phyloP scores from a whole-genome alignment of 2,888 invertebrate species.

The Drosophila phalerata region DNA sequence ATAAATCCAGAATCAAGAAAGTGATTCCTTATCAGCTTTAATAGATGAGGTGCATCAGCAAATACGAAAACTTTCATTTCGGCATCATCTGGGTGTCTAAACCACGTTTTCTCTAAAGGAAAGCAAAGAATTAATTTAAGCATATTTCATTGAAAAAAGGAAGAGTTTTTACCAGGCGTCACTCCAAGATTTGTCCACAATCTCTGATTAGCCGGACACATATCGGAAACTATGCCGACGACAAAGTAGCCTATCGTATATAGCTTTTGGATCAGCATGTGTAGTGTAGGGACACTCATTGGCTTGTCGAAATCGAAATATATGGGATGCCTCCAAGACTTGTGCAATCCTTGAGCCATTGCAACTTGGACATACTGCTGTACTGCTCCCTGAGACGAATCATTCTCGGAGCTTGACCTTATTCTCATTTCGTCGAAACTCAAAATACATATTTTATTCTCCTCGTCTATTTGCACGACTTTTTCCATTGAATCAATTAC shows the following conservation, averaged over 20 bases:
- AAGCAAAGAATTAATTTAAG: too few species aligned
- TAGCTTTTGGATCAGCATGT: conserved; percentile 3
- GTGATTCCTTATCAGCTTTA: conserved; percentile 1
- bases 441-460: conserved; percentile 1
- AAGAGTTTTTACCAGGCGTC: not conserved
- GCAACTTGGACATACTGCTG: conserved; percentile 2
- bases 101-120: conserved; percentile 3
- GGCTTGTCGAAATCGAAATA: conserved; percentile 5
- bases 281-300: not conserved
- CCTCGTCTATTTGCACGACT: not conserved
- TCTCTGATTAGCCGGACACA: not conserved
- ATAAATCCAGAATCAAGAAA: conserved; percentile 4
- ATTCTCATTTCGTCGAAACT: conserved; percentile 3
- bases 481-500: not conserved
- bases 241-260: conserved; percentile 4
- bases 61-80: conserved; percentile 4
- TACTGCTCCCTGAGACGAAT: not conserved
- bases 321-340: conserved; percentile 2
- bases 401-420: not conserved
- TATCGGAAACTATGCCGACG: conserved; percentile 4
- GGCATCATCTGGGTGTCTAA: not conserved
- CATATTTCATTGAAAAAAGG: not conserved
- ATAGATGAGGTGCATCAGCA: conserved; percentile 1
- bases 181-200: conserved; percentile 5
- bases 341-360: not conserved